These are phyloP conservation scores for Acanthurus lineatus DNA, from an alignment of 2,797 vertebrate genomes.

Conservation along the genomic window DNA sequence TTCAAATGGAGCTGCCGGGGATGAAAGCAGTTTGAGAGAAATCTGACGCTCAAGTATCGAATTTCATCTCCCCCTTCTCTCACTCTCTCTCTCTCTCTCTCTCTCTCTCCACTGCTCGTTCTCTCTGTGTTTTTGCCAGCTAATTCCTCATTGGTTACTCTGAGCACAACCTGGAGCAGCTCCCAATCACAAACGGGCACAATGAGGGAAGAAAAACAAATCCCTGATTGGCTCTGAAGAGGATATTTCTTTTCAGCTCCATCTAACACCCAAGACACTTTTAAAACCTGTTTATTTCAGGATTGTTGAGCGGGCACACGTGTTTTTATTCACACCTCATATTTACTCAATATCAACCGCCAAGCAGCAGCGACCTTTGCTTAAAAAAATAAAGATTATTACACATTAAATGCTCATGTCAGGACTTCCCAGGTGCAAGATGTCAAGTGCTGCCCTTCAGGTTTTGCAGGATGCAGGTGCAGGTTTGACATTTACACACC, in stretches of 20 bases:
- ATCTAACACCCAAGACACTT: conserved; percentile 10
- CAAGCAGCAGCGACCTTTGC: conserved; percentile 13
- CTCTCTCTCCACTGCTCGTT: conserved; percentile 32
- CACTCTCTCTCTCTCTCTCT: conserved; percentile 8
- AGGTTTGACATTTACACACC: conserved; percentile 69
- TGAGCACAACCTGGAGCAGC: conserved; percentile 64
- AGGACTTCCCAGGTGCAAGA: conserved; percentile 34
- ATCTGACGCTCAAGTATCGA: conserved; percentile 72
- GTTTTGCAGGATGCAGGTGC: conserved; percentile 48
- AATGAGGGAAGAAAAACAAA: conserved; percentile 28
- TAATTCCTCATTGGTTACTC: conserved; percentile 71
- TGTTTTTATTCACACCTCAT: no score
- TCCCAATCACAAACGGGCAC: conserved; percentile 56
- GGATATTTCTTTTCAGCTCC: conserved; percentile 3
- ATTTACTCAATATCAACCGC: neutral
- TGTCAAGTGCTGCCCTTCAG: conserved; percentile 47
- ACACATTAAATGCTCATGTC: conserved; percentile 14
- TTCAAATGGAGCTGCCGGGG: conserved; percentile 75
- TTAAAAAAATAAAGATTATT: conserved; percentile 2
- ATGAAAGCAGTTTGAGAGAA: conserved; percentile 78
- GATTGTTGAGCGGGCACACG: conserved; percentile 7
- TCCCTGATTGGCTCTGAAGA: conserved; percentile 42
- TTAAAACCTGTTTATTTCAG: conserved; percentile 30
- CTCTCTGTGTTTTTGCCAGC: conserved; percentile 71
- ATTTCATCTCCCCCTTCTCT: conserved; percentile 55